Base-by-base conservation (phyloP, 2,888 invertebrate genomes). In the Carpatolechia fugitivella region DNA sequence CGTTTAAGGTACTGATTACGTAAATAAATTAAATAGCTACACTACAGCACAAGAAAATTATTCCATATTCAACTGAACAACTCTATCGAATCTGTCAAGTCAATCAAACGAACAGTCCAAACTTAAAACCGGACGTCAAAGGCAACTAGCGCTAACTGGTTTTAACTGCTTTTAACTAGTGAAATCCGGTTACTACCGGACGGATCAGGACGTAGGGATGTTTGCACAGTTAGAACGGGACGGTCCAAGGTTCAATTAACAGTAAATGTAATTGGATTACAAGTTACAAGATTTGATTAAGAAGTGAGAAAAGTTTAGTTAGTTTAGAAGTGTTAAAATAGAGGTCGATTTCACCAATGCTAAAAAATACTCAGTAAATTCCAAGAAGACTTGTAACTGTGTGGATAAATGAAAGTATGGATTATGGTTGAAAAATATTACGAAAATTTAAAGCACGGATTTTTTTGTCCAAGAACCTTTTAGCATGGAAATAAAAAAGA, bases 181-280 rank as follows among this genome's bases (percentile, higher is more conserved):
- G 58, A 65, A 74, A 76, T 74, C 68, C 65, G 55, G 76, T 78
- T 77, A 73, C 57, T 68, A 66, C 69, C 56, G 65, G 60, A 64
- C 66, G 58, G 64, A 57, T 59, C 60, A 54, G 29, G 44, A 24
- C 29, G 29, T 29, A n/a, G n/a, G 29, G 6, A 13, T 44, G 29
- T 44, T 44, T 44, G 13, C n/a, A n/a, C 44, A 1, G 3, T n/a
- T 29, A 7, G 44, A 44, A 18, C 40, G 16, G 1, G 16, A 10
- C 40, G 46, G 14, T 29, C 46, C 29, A 24, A 20, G 24, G 40
- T 41, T 10, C 40, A 41, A 41, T 41, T 41, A 18, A 18, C 40
- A 41, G 20, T 41, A 11, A 11, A 7, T 8, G 10, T 41, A 20
- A 41, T 41, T 41, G 10, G 40, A 3, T 41, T 41, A 41, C 40